Conservation (phyloP, 2,888 invertebrate genomes). For the Deladenus siricidicola region DNA sequence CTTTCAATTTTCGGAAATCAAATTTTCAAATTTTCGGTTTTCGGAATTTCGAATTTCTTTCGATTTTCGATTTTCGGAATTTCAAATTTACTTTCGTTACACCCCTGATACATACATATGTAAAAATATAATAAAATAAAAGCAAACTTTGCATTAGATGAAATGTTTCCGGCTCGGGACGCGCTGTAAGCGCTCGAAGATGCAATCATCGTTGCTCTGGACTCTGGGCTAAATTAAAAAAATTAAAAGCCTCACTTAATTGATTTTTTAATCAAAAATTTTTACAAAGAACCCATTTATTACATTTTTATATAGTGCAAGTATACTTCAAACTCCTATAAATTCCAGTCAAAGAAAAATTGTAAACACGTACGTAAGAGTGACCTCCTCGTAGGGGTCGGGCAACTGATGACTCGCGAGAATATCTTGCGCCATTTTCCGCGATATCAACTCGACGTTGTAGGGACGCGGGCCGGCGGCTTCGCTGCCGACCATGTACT, state of each 20-base stretch:
- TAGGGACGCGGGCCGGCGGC: slow-evolving; percentile 48
- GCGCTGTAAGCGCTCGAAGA: slow-evolving; percentile 22
- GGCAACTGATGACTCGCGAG: slow-evolving; percentile 37
- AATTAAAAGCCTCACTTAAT: neutral
- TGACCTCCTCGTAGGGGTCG: slow-evolving; percentile 37
- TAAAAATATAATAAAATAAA: too few species aligned
- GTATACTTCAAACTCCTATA: neutral
- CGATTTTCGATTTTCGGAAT: too few species aligned
- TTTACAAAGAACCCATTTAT: neutral
- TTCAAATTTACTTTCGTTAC: too few species aligned
- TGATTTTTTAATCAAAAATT: neutral
- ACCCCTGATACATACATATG: too few species aligned
- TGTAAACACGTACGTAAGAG: slow-evolving; percentile 22
- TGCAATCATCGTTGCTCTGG: slow-evolving; percentile 25
- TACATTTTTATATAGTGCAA: slow-evolving; percentile 16
- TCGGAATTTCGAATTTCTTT: too few species aligned
- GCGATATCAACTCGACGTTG: slow-evolving; percentile 45
- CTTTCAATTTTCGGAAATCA: too few species aligned
- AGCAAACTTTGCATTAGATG: too few species aligned
- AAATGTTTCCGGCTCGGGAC: too few species aligned
- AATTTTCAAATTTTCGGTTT: too few species aligned
- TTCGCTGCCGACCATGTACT: slow-evolving; percentile 47
- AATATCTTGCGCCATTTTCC: slow-evolving; percentile 44
- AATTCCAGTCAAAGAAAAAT: neutral
- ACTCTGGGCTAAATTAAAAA: slow-evolving; percentile 24